Evolutionary conservation across 2,888 invertebrate genomes (phyloP).

Genomic region (Mimachlamys varia): DNA sequence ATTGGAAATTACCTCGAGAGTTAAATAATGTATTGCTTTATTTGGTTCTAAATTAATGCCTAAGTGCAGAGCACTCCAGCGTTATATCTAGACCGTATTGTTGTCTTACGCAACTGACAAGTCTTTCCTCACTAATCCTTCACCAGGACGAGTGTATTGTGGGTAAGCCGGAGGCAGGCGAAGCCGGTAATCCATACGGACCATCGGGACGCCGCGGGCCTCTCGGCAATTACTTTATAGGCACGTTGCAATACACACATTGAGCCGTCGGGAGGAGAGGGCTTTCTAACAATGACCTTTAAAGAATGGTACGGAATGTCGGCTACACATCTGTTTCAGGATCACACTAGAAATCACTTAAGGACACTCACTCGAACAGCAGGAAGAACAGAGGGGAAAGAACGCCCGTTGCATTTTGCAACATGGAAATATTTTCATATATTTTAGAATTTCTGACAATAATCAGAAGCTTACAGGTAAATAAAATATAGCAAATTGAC

Average conservation of each 20-base stretch:
- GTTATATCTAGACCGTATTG: neutral
- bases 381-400: neutral
- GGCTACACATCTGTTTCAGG: neutral
- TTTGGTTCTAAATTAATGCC: slow-evolving; percentile 30
- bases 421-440: too few relatives aligned
- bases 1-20: neutral
- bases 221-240: slow-evolving; percentile 23
- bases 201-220: slow-evolving; percentile 7
- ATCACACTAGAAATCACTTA: neutral
- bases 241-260: neutral
- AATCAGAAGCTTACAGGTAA: too few relatives aligned
- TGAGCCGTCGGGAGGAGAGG: neutral
- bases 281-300: neutral
- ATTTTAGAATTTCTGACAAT: too few relatives aligned
- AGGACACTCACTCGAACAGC: neutral
- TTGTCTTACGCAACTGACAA: slow-evolving; percentile 27
- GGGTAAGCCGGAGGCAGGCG: neutral
- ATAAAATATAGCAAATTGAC: too few relatives aligned
- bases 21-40: slow-evolving; percentile 36
- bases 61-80: slow-evolving; percentile 13
- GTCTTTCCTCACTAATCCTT: neutral
- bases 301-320: neutral
- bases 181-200: neutral
- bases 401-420: too few relatives aligned
- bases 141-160: neutral